Conservation (phyloP, 2,888 invertebrate species). For the Coenonympha arcania region DNA sequence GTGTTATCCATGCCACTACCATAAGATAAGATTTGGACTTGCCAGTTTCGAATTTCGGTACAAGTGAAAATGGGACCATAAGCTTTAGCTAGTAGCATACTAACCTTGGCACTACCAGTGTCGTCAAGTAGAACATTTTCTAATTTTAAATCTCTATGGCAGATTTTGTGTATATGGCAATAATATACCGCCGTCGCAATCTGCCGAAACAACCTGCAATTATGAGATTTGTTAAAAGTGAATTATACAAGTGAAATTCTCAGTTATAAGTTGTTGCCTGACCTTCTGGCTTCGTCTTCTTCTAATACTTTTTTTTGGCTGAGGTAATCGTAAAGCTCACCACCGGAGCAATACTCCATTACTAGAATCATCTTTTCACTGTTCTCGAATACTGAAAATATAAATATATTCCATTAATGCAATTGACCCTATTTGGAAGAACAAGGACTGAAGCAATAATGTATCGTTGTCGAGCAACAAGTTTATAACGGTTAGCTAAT, state of each 20-base stretch:
- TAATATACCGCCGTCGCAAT: slow-evolving; percentile 97
- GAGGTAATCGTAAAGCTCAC: slow-evolving; percentile 97
- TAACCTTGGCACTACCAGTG: slow-evolving; percentile 93
- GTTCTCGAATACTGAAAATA: slow-evolving; percentile 95
- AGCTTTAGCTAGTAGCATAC: no score
- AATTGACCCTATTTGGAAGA: not conserved
- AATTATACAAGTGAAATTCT: not conserved
- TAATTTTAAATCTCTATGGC: slow-evolving; percentile 95
- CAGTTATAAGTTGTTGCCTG: slow-evolving; percentile 6
- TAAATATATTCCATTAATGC: slow-evolving; percentile 14
- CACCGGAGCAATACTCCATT: slow-evolving; percentile 99
- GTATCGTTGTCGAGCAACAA: slow-evolving; percentile 1
- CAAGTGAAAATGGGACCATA: no score
- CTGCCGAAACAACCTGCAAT: slow-evolving; percentile 89
- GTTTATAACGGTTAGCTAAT: not conserved
- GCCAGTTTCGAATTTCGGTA: no score
- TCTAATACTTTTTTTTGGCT: slow-evolving; percentile 91
- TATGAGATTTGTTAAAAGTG: slow-evolving; percentile 12
- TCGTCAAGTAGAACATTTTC: slow-evolving; percentile 96
- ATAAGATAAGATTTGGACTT: no score
- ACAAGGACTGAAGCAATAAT: not conserved
- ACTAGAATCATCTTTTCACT: slow-evolving; percentile 99
- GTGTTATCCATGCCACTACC: no score
- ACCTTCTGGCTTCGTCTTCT: slow-evolving; percentile 90
- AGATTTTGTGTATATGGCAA: slow-evolving; percentile 98